Evolutionary conservation across 2,113 vertebrate species (phyloP).

Genomic region (Pelvicachromis taeniatus): DNA sequence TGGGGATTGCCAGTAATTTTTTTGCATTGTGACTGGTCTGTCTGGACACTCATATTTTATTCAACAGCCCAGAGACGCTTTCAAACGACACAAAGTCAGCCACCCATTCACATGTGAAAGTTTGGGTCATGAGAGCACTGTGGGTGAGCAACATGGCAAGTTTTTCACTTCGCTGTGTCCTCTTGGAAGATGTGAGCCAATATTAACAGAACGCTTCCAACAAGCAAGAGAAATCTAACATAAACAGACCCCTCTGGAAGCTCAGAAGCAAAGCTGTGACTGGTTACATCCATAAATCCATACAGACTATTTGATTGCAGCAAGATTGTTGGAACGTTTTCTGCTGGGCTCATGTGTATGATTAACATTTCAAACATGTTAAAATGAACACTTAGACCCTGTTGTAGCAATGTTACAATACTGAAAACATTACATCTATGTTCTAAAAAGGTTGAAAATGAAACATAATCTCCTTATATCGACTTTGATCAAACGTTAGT

Average conservation of each 20-base stretch:
- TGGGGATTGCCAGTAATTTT: constrained; percentile 35
- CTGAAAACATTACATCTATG: background rate
- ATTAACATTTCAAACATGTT: background rate
- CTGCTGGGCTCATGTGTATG: background rate
- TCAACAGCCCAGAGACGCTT: constrained; percentile 59
- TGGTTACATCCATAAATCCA: background rate
- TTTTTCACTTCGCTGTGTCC: background rate
- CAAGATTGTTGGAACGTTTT: background rate
- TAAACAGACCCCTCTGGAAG: background rate
- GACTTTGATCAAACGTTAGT: background rate
- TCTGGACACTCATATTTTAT: constrained; percentile 72
- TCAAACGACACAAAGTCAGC: constrained; percentile 45
- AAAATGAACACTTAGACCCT: background rate
- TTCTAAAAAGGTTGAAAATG: background rate
- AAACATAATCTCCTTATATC: background rate
- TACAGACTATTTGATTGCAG: background rate
- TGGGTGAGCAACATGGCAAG: background rate
- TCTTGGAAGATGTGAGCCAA: background rate
- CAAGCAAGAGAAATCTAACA: background rate
- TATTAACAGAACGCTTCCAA: background rate
- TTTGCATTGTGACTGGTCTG: constrained; percentile 25
- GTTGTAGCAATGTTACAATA: background rate
- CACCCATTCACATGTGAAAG: constrained; percentile 21
- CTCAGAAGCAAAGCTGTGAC: background rate
- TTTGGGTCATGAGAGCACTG: constrained; percentile 54